phyloP scores from a whole-genome alignment of 2,888 invertebrate genomes.

The Escarpia spicata region DNA sequence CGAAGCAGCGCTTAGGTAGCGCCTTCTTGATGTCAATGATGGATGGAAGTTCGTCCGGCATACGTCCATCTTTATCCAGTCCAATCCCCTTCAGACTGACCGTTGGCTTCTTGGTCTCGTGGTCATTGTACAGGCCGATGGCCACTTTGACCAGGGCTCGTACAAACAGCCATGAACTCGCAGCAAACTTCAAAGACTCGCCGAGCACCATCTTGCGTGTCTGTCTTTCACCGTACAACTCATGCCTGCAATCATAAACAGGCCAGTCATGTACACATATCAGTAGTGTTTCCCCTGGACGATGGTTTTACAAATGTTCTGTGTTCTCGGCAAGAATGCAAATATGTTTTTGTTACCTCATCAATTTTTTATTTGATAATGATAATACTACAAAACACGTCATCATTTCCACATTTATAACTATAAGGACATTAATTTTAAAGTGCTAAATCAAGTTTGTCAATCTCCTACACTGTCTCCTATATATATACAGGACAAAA shows the following conservation, averaged over 20 bases:
- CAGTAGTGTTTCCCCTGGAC: neutral
- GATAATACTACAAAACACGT: neutral
- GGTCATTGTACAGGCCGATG: slow-evolving; percentile 25
- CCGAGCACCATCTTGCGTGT: slow-evolving; percentile 35
- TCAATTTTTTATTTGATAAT: too few relatives aligned
- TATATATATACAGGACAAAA: too few relatives aligned
- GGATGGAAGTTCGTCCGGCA: slow-evolving; percentile 50
- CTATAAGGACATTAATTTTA: too few relatives aligned
- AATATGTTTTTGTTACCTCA: too few relatives aligned
- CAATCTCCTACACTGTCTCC: too few relatives aligned
- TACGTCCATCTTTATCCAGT: slow-evolving; percentile 26
- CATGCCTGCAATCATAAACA: neutral
- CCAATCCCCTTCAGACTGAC: slow-evolving; percentile 34
- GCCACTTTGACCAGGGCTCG: slow-evolving; percentile 35
- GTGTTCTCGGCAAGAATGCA: too few relatives aligned
- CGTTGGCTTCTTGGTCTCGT: slow-evolving; percentile 30
- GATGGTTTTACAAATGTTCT: too few relatives aligned
- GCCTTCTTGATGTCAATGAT: slow-evolving; percentile 55
- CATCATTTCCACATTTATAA: neutral
- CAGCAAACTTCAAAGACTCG: slow-evolving; percentile 39
- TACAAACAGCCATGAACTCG: slow-evolving; percentile 36
- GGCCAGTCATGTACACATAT: neutral
- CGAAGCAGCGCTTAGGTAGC: slow-evolving; percentile 55
- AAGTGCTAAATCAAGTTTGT: too few relatives aligned
- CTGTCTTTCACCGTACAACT: neutral